phyloP scores from a whole-genome alignment of 2,888 invertebrate genomes.

The Chironomus riparius region DNA sequence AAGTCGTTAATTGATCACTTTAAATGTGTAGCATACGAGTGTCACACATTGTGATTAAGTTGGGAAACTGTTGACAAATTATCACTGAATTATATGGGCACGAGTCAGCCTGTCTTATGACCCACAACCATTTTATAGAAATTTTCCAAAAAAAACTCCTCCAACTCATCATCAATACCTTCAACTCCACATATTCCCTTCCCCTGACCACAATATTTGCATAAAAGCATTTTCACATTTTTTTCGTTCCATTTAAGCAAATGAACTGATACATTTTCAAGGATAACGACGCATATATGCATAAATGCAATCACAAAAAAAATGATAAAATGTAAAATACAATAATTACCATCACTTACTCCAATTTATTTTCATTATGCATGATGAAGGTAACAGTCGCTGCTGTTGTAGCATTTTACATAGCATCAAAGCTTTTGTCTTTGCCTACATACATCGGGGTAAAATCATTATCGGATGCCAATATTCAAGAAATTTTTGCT shows the following conservation, averaged over 20 bases:
- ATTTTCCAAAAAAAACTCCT: too few relatives aligned
- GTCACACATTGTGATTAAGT: background rate
- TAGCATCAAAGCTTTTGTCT: background rate
- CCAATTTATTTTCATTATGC: background rate
- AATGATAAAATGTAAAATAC: background rate
- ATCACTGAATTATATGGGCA: too few relatives aligned
- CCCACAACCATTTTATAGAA: too few relatives aligned
- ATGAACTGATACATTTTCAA: background rate
- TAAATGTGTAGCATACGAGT: background rate
- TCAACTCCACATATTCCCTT: too few relatives aligned
- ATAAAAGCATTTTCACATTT: background rate
- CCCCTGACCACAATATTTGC: too few relatives aligned
- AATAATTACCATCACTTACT: conserved; percentile 3
- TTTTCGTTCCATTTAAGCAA: background rate
- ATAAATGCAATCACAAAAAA: background rate
- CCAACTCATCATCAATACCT: too few relatives aligned
- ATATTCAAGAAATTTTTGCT: background rate
- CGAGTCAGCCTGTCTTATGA: too few relatives aligned
- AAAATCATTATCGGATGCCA: background rate
- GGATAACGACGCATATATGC: background rate
- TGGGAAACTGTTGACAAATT: too few relatives aligned
- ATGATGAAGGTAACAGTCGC: background rate
- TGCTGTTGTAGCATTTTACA: background rate
- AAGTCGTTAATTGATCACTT: conserved; percentile 1
- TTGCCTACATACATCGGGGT: background rate